A percentile compares a stretch with the other conserved stretches of the same genome.
Conservation (phyloP, 2,113 vertebrate genomes). For the Rissa tridactyla region DNA sequence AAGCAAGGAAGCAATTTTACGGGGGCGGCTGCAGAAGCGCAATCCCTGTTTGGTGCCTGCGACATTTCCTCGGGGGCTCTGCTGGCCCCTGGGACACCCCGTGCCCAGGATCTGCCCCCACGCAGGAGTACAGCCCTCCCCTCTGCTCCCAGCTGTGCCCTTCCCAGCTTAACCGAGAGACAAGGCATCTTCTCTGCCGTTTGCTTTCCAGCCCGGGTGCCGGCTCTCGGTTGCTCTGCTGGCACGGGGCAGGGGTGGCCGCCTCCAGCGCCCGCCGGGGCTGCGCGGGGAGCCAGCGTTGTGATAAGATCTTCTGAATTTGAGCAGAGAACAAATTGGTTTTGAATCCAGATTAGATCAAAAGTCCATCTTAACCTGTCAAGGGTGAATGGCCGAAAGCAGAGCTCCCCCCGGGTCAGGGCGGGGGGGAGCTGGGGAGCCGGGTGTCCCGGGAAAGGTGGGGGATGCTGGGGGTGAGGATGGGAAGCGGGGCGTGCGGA, state of each 20-base stretch:
- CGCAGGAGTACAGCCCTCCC: too few relatives aligned
- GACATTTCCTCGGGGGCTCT: background rate
- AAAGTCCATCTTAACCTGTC: background rate
- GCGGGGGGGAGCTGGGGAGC: background rate
- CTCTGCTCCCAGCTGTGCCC: background rate
- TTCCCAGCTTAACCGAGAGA: background rate
- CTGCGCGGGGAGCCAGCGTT: background rate
- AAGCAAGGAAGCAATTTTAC: background rate
- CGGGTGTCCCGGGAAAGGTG: background rate
- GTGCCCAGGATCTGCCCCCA: too few relatives aligned
- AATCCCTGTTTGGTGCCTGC: background rate
- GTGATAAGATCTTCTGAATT: background rate
- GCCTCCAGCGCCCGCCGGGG: background rate
- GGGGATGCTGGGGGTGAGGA: background rate
- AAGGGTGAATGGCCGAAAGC: background rate
- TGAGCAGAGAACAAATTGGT: background rate
- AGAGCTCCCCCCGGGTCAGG: fast-evolving
- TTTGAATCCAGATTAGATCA: background rate
- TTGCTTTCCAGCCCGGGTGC: background rate
- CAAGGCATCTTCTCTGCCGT: background rate
- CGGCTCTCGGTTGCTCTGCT: background rate
- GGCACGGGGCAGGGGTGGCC: background rate
- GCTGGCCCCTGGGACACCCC: background rate
- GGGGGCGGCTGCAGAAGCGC: fast-evolving
- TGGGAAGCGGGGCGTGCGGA: background rate